Evolutionary conservation across 2,113 vertebrate genomes (phyloP).

Genomic region (Sinocyclocheilus anshuiensis): DNA sequence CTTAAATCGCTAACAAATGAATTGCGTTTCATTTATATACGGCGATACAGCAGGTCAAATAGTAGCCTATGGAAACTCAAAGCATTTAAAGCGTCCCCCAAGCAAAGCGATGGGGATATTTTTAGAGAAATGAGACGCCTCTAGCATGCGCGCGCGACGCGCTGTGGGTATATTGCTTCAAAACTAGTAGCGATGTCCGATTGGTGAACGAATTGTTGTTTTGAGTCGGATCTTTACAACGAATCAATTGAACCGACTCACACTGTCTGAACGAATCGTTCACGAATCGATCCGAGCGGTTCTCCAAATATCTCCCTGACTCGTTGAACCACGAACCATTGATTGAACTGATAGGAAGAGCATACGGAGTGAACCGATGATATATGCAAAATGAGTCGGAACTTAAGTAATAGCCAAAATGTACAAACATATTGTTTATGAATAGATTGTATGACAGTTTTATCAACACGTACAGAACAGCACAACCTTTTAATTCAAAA

Average conservation of each 20-base stretch:
- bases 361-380: too few relatives aligned
- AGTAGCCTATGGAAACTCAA: slow-evolving; percentile 35
- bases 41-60: background rate
- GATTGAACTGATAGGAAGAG: background rate
- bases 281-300: background rate
- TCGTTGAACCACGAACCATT: background rate
- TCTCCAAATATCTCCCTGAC: background rate
- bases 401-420: background rate
- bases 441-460: background rate
- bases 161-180: background rate
- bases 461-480: background rate
- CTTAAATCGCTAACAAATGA: slow-evolving; percentile 7
- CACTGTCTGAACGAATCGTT: background rate
- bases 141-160: slow-evolving; percentile 47
- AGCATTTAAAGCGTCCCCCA: slow-evolving; percentile 45
- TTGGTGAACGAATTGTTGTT: background rate
- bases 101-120: slow-evolving; percentile 58
- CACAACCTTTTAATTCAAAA: background rate
- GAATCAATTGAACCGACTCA: slow-evolving; percentile 1
- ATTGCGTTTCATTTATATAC: background rate
- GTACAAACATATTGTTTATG: background rate
- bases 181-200: slow-evolving; percentile 6
- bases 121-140: slow-evolving; percentile 61
- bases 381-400: background rate
- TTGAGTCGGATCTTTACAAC: background rate